These are phyloP conservation scores for Meloe dianella DNA, from an alignment of 2,888 invertebrate genomes.

Conservation along the genomic window DNA sequence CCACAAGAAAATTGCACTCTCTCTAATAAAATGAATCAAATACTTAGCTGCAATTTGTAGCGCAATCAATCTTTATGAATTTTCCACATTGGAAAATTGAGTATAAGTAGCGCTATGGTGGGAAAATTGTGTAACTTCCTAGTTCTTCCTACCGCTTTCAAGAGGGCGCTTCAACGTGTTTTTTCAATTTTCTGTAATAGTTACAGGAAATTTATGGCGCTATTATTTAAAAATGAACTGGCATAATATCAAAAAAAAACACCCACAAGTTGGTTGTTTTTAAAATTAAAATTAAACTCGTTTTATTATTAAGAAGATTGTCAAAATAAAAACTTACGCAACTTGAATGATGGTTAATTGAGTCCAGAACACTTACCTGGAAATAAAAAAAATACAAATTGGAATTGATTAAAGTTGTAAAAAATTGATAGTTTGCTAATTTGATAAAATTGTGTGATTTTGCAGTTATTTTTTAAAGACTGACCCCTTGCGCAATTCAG, in stretches of 20 bases:
- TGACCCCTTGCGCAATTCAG: conserved; percentile 69
- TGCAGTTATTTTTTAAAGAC: no score
- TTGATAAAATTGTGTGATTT: no score
- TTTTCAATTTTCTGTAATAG: background rate
- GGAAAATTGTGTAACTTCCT: background rate
- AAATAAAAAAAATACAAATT: background rate
- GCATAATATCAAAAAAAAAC: background rate
- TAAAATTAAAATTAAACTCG: background rate
- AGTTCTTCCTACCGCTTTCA: background rate
- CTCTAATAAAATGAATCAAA: no score
- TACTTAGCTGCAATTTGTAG: background rate
- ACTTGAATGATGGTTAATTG: background rate
- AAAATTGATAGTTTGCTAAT: background rate
- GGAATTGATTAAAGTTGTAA: background rate
- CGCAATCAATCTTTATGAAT: background rate
- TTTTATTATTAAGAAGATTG: background rate
- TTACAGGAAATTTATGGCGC: background rate
- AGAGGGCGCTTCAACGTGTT: background rate
- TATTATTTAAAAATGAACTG: background rate
- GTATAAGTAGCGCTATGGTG: background rate
- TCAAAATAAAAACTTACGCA: background rate
- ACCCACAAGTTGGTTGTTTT: conserved; percentile 5
- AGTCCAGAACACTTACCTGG: background rate
- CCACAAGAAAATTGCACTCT: no score
- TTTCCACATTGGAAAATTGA: background rate